Conservation (phyloP, 2,888 invertebrate genomes). For the Synanthedon myopaeformis region DNA sequence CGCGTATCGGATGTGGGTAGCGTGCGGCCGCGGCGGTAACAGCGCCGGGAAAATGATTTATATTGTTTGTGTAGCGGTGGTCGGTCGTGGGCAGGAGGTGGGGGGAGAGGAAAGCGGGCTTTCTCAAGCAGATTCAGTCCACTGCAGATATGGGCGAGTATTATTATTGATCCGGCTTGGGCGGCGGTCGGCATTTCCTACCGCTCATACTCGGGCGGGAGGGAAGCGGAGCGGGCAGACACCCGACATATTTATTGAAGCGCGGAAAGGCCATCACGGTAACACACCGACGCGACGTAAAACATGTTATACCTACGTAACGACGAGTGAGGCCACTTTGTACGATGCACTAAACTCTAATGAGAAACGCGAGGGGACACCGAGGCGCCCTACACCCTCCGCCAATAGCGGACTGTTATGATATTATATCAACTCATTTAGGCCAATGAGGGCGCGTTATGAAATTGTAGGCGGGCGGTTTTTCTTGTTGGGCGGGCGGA, state of each 20-base stretch:
- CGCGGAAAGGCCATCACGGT: conserved; percentile 30
- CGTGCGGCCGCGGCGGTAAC: conserved; percentile 40
- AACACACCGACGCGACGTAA: conserved; percentile 47
- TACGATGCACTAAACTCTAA: conserved; percentile 57
- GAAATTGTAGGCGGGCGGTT: conserved; percentile 67
- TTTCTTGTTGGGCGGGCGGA: conserved; percentile 63
- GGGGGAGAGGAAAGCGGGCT: conserved; percentile 27
- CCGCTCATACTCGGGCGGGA: conserved; percentile 57
- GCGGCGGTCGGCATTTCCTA: conserved; percentile 55
- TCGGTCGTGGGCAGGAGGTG: conserved; percentile 11
- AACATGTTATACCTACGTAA: conserved; percentile 48
- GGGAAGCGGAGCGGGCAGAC: conserved; percentile 22
- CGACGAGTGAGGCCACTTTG: conserved; percentile 20
- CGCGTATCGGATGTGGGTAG: conserved; percentile 23
- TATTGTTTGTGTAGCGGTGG: conserved; percentile 61
- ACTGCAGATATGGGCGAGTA: conserved; percentile 70
- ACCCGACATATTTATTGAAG: conserved; percentile 60
- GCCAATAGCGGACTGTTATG: conserved; percentile 72
- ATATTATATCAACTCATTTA: conserved; percentile 73
- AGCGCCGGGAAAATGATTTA: conserved; percentile 63
- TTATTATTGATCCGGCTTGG: conserved; percentile 68
- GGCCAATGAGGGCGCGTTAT: conserved; percentile 67
- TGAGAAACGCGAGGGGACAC: conserved; percentile 39
- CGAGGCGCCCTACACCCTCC: conserved; percentile 43
- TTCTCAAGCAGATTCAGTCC: conserved; percentile 67